These are phyloP conservation scores for Delia radicum DNA, from an alignment of 1,140 invertebrate species.

Conservation along the genomic window DNA sequence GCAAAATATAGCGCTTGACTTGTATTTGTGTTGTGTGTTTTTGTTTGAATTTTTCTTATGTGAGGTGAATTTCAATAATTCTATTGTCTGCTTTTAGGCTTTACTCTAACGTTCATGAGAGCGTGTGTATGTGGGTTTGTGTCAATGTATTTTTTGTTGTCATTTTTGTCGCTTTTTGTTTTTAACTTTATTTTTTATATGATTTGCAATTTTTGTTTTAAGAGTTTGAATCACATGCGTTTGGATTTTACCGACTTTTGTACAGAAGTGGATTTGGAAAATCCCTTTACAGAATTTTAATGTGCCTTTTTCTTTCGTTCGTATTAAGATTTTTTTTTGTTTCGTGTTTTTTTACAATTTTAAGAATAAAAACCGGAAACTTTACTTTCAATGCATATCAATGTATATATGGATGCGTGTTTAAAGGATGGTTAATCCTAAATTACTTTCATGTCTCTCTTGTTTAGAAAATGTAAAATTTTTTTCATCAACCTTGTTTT, in stretches of 20 bases:
- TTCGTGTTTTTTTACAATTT: too few relatives aligned
- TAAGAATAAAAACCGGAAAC: too few relatives aligned
- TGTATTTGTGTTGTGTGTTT: neutral
- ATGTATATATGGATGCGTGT: neutral
- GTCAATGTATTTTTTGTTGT: slow-evolving; percentile 25
- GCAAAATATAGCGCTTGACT: neutral
- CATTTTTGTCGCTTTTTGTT: neutral
- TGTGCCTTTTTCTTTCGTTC: slow-evolving; percentile 11
- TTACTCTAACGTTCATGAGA: slow-evolving; percentile 13
- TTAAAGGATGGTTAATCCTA: neutral
- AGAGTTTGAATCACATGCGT: slow-evolving; percentile 8
- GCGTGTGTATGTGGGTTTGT: slow-evolving; percentile 12
- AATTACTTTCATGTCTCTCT: neutral
- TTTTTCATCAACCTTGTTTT: neutral
- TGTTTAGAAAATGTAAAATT: neutral
- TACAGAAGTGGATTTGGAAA: slow-evolving; percentile 17
- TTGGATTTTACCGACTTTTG: slow-evolving; percentile 16
- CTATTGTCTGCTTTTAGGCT: slow-evolving; percentile 16
- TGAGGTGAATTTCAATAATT: slow-evolving; percentile 23
- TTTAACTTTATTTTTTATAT: neutral
- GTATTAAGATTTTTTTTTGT: too few relatives aligned
- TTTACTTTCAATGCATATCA: too few relatives aligned
- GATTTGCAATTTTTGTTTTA: slow-evolving; percentile 12
- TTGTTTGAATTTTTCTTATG: slow-evolving; percentile 3
- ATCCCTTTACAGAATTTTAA: slow-evolving; percentile 29